Conservation (phyloP, 2,888 invertebrate species). For the Pseudeuparius sepicola region DNA sequence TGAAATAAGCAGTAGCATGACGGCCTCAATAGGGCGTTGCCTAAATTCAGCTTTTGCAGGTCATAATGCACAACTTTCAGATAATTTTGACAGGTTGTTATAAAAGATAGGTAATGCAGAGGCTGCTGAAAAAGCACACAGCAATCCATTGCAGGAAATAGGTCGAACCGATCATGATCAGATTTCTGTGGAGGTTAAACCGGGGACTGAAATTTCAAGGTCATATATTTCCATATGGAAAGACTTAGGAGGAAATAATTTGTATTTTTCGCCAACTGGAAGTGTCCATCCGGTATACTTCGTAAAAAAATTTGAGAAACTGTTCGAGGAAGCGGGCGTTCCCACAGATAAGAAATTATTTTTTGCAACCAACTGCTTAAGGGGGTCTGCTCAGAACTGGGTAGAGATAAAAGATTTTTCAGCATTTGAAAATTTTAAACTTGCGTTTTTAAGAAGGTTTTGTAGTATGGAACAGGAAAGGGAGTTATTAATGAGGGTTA, state of each 20-base stretch:
- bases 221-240: slow-evolving; percentile 10
- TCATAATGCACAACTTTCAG: too few species aligned
- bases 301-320: slow-evolving; percentile 13
- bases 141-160: too few species aligned
- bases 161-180: too few species aligned
- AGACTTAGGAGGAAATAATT: slow-evolving; percentile 11
- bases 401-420: slow-evolving; percentile 13
- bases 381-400: slow-evolving; percentile 15
- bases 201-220: too few species aligned
- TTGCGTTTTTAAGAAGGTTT: slow-evolving; percentile 5
- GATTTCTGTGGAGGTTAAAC: too few species aligned
- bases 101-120: too few species aligned
- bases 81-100: too few species aligned
- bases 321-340: slow-evolving; percentile 16
- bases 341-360: slow-evolving; percentile 10
- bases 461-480: slow-evolving; percentile 12
- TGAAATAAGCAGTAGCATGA: too few species aligned
- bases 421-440: slow-evolving; percentile 3
- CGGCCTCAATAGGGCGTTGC: too few species aligned
- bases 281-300: slow-evolving; percentile 10
- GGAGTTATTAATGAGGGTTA: slow-evolving; percentile 11
- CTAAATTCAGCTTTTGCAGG: too few species aligned
- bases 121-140: too few species aligned
- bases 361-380: slow-evolving; percentile 13
- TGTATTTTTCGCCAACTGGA: slow-evolving; percentile 12